Base-by-base conservation (phyloP, 92 coral and sea anemone species). In the Ricordea florida region DNA sequence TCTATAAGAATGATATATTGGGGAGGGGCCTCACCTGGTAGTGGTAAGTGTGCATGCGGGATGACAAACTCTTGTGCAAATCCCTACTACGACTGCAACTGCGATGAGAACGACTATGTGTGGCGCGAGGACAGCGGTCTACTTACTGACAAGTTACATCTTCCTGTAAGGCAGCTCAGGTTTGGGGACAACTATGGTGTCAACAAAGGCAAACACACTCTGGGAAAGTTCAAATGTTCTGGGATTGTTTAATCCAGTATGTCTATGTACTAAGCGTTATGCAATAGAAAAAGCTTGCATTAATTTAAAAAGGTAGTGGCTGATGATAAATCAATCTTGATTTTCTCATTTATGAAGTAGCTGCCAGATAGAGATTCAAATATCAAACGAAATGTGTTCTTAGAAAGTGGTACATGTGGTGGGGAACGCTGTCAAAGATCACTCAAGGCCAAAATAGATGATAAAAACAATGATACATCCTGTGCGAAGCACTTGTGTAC, bases 31-130 rank as follows among this genome's bases (percentile, higher is more conserved):
- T 35, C 86, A 1, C 31, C 42, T 15, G 71, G 58, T 10, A 66
- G 74, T 36, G 57, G 24, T 1, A 85, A 73, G 64, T 85, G 90
- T 64, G 82, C 90, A 57, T 85, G 90, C 57, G 90, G 90, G 25
- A 72, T 69, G 77, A 79, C 74, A 14, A 82, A 65, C 62, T 69
- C 85, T 0, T 86, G 91, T 48, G 62, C 58, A 1, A 56, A 56
- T n/a, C n/a, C n/a, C 11, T 45, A 66, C 0, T 3, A 27, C 7
- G 11, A 5, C 0, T 85, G 91, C 27, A 79, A 85, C 24, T 85
- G 91, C 80, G 85, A 79, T 25, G 64, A 62, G 30, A 21, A 31
- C 15, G 74, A 68, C 29, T 34, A 50, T 34, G 17, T 16, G 16
- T 64, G 80, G 76, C 33, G 46, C n/a, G 68, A 73, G 27, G 86